These are phyloP conservation scores for Synanthedon tipuliformis DNA, from an alignment of 2,888 invertebrate genomes.

Conservation along the genomic window DNA sequence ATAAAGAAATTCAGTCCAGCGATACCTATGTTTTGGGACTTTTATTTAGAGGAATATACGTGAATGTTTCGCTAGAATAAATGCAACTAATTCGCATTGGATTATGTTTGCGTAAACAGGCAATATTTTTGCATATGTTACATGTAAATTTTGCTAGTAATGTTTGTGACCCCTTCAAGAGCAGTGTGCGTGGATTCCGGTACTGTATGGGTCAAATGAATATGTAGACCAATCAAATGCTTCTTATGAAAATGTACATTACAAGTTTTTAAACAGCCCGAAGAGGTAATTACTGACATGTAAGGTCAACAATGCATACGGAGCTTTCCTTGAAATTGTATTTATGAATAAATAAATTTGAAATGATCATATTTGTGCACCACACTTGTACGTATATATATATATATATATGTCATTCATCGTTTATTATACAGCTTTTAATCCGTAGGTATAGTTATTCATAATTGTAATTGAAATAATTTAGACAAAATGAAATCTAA, in stretches of 20 bases:
- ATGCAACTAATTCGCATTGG: not conserved
- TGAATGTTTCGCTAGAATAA: too few relatives aligned
- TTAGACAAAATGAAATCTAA: too few relatives aligned
- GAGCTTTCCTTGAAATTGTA: not conserved
- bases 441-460: too few relatives aligned
- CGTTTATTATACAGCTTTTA: too few relatives aligned
- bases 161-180: slow-evolving; percentile 15
- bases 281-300: slow-evolving; percentile 5
- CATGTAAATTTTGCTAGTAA: not conserved
- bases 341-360: not conserved
- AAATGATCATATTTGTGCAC: too few relatives aligned
- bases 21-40: too few relatives aligned
- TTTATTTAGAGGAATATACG: too few relatives aligned
- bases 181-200: slow-evolving; percentile 9
- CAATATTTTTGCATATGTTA: not conserved
- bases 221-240: too few relatives aligned
- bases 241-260: not conserved
- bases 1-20: too few relatives aligned
- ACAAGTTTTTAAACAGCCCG: slow-evolving; percentile 7
- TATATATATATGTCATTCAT: too few relatives aligned
- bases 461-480: too few relatives aligned
- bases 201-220: slow-evolving; percentile 10
- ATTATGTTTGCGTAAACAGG: not conserved
- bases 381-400: too few relatives aligned
- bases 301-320: slow-evolving; percentile 7